Percentiles rank a stretch among this genome's conserved stretches.
Conservation (phyloP, 2,797 vertebrate genomes). For the Chloroceryle inda region DNA sequence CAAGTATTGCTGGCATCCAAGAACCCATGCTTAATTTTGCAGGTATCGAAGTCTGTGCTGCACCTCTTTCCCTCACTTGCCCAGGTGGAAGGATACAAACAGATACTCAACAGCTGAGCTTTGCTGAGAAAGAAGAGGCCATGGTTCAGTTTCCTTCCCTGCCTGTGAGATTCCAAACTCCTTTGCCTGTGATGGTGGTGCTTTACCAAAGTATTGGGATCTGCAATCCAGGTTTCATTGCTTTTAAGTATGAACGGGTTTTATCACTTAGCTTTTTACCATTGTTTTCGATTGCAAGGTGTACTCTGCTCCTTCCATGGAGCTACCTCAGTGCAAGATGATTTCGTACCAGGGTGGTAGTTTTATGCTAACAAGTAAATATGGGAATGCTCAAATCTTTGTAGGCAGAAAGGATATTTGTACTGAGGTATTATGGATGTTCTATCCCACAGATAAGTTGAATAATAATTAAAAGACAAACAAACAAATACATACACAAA, state of each 20-base stretch:
- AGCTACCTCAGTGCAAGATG: background rate
- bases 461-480: background rate
- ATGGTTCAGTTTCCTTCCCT: background rate
- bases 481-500: background rate
- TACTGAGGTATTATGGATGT: constrained; percentile 55
- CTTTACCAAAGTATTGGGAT: background rate
- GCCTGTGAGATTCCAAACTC: background rate
- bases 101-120: background rate
- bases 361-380: constrained; percentile 20
- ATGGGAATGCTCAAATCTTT: background rate
- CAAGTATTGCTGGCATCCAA: background rate
- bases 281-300: background rate
- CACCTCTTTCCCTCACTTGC: background rate
- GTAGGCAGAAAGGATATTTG: background rate
- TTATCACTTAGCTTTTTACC: background rate
- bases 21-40: background rate
- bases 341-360: background rate
- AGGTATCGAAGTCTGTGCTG: background rate
- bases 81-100: background rate
- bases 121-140: background rate
- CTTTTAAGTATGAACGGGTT: background rate
- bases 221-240: background rate
- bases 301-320: background rate
- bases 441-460: background rate
- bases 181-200: background rate